A percentile compares a stretch with the other conserved stretches of the same genome.
Evolutionary conservation across 2,888 invertebrate species (phyloP).

Genomic region (Thysanoteuthis rhombus): DNA sequence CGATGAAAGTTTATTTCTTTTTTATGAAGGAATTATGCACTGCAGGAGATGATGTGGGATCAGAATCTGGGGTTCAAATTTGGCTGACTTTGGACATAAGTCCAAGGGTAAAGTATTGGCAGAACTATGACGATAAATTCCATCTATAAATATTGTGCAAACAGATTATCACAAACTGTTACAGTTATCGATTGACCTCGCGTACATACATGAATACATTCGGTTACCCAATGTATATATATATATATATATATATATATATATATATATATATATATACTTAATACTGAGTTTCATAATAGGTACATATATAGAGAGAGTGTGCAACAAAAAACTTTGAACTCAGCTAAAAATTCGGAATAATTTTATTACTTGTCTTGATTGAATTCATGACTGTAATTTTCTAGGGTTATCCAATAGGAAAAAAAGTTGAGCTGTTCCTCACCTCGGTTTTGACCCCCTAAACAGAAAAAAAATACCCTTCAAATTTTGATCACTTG

Average conservation of each 20-base stretch:
- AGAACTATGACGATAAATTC: neutral
- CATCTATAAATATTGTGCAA: neutral
- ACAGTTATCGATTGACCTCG: neutral
- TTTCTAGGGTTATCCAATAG: no score
- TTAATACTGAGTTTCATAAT: neutral
- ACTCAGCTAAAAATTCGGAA: no score
- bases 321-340: no score
- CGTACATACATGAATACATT: neutral
- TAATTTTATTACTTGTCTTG: no score
- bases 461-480: no score
- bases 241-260: neutral
- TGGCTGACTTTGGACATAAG: neutral
- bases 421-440: no score
- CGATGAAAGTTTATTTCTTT: neutral
- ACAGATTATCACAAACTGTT: neutral
- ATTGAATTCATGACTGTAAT: no score
- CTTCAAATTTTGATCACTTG: no score
- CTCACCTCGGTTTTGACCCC: no score
- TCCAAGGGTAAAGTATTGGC: neutral
- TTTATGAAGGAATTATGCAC: neutral
- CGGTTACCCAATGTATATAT: neutral
- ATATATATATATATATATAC: neutral
- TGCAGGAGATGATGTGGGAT: neutral
- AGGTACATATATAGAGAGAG: no score
- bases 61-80: neutral